Conservation (phyloP, 2,888 invertebrate species). For the Congeria kusceri region DNA sequence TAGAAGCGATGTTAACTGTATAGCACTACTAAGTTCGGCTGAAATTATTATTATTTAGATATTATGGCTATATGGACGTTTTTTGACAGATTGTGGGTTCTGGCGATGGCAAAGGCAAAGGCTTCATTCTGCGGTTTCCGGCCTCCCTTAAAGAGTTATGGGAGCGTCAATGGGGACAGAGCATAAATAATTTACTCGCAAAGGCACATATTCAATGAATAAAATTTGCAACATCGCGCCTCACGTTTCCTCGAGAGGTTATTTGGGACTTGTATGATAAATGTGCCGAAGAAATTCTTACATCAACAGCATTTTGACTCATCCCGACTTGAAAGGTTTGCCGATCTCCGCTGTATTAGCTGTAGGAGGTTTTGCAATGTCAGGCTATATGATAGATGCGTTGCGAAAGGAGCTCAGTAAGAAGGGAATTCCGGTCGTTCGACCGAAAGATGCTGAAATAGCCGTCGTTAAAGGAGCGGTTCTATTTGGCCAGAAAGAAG, state of each 20-base stretch:
- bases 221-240: constrained; percentile 7
- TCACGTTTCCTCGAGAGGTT: constrained; percentile 18
- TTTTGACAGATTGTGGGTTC: no score
- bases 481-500: constrained; percentile 53
- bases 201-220: constrained; percentile 11
- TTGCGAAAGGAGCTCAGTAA: constrained; percentile 19
- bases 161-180: constrained; percentile 7
- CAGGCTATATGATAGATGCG: constrained; percentile 16
- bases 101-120: no score
- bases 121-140: background rate
- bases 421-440: constrained; percentile 32
- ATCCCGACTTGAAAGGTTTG: background rate
- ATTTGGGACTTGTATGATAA: constrained; percentile 31
- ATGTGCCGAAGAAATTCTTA: constrained; percentile 17
- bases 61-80: no score
- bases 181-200: constrained; percentile 12
- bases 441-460: constrained; percentile 35
- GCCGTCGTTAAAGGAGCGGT: constrained; percentile 53
- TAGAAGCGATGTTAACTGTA: no score
- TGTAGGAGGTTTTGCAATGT: constrained; percentile 53
- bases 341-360: constrained; percentile 25
- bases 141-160: constrained; percentile 5
- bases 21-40: no score
- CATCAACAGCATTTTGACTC: background rate
- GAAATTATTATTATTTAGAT: no score